Evolutionary conservation across 37 sponge, comb jelly and placozoan species (phyloP), one percentile per base, ranked within the genome.

Genomic region (Beroe forskalii): DNA sequence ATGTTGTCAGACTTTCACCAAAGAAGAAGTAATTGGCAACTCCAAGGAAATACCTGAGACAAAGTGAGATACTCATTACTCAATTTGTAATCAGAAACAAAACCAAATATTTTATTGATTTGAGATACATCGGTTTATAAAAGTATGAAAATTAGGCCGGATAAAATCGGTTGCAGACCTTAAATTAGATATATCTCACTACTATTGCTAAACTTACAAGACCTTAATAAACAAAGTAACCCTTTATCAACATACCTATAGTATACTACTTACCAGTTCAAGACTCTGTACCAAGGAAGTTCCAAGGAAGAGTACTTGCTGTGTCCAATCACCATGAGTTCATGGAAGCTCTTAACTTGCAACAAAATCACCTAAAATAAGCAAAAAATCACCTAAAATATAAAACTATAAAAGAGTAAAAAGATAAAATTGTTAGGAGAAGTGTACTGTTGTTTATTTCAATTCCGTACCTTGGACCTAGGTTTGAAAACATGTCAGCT

Each of bases 261-360:
- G n/a, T n/a, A n/a, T n/a, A n/a, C 40, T 1, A 44, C 86, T 80
- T 44, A 80, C 86, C 86, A 80, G 55, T 80, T 80, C 30, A 80
- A 30, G 22, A 80, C 86, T 80, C 86, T 67, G 89, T 92, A 96
- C 38, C 93, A 93, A 0, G 96, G 98, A 23, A 97, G 90, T 39
- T 96, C 93, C 41, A 96, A 90, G 67, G 96, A 94, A 39, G 80
- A 92, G 67, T 96, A 96, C 91, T 97, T 96, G 89, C 91, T 91
- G 90, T 96, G 95, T 23, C 96, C 96, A 90, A 97, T 96, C 36
- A 91, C 90, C 66, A 97, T 93, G 25, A 97, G 91, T 89, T 97
- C 98, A 25, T 97, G 95, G 89, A 95, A 97, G 30, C 94, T 94
- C 67, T 95, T 95, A 32, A 95, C 76, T 76, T 95, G 93, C 0